These are phyloP conservation scores for Rhagium mordax DNA, from an alignment of 2,888 invertebrate genomes.

Conservation along the genomic window DNA sequence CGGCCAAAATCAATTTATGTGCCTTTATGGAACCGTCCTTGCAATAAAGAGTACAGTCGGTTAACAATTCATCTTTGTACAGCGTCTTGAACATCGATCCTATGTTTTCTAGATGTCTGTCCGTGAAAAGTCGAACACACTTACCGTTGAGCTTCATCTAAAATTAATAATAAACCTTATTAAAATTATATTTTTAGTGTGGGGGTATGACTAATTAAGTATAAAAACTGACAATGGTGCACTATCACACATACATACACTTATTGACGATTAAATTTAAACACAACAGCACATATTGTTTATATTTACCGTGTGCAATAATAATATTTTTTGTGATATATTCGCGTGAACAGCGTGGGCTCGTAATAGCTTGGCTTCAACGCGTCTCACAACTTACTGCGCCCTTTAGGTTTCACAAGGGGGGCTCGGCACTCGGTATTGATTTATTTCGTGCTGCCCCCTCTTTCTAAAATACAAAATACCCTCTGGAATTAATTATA, in stretches of 20 bases:
- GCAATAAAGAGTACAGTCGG: constrained; percentile 82
- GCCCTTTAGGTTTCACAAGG: constrained; percentile 57
- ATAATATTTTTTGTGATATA: constrained; percentile 13
- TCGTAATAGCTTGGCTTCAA: constrained; percentile 8
- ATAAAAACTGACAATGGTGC: neutral
- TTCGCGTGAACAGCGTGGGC: constrained; percentile 21
- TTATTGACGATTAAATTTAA: constrained; percentile 40
- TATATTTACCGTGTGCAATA: constrained; percentile 37
- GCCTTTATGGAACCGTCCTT: constrained; percentile 81
- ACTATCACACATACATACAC: constrained; percentile 8
- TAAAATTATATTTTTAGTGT: neutral
- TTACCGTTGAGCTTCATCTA: constrained; percentile 52
- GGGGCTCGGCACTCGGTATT: constrained; percentile 60
- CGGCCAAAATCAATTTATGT: constrained; percentile 82
- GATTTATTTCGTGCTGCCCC: constrained; percentile 63
- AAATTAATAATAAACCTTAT: constrained; percentile 11
- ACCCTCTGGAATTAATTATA: constrained; percentile 61
- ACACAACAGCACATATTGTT: constrained; percentile 33
- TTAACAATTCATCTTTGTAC: constrained; percentile 79
- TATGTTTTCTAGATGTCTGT: constrained; percentile 82
- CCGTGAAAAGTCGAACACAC: constrained; percentile 61
- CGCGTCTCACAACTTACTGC: constrained; percentile 52
- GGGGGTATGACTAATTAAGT: neutral
- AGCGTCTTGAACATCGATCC: constrained; percentile 80
- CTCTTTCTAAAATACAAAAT: constrained; percentile 60